Evolutionary conservation across 1,140 invertebrate genomes (phyloP).

Genomic region (Zaprionus africanus): DNA sequence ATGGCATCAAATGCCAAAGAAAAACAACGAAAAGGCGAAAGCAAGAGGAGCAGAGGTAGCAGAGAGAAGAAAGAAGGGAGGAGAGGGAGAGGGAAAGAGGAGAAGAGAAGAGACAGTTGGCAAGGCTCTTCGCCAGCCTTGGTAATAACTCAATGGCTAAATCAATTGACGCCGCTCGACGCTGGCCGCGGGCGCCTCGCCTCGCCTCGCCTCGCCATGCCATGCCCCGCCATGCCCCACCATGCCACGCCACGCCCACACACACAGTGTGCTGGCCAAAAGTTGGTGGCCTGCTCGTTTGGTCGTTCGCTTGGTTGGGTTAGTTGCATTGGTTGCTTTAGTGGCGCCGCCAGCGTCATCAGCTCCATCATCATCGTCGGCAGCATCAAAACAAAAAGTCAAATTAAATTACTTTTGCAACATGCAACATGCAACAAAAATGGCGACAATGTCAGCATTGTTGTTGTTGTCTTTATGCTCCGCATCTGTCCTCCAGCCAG

Average conservation of each 20-base stretch:
- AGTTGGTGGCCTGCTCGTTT: not conserved
- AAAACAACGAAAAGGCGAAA: not conserved
- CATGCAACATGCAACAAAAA: slow-evolving; percentile 53
- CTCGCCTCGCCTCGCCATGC: too few species aligned
- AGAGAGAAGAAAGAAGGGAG: not conserved
- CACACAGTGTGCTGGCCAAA: not conserved
- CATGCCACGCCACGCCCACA: slow-evolving; percentile 17
- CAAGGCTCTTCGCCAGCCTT: slow-evolving; percentile 18
- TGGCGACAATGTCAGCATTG: slow-evolving; percentile 33
- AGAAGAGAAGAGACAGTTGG: not conserved
- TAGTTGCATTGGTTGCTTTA: not conserved
- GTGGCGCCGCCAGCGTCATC: slow-evolving; percentile 12
- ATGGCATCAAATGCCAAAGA: slow-evolving; percentile 22
- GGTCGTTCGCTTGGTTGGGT: not conserved
- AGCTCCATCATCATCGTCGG: slow-evolving; percentile 5
- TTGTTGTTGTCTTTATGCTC: slow-evolving; percentile 55
- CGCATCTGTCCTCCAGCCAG: not conserved
- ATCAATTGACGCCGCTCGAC: slow-evolving; percentile 61
- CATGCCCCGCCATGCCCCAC: slow-evolving; percentile 13
- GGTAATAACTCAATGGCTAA: slow-evolving; percentile 71
- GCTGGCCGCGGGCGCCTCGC: slow-evolving; percentile 1
- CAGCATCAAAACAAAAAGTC: slow-evolving; percentile 61
- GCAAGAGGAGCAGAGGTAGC: not conserved
- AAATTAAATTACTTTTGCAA: slow-evolving; percentile 79
- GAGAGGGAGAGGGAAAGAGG: not conserved